Base-by-base conservation (phyloP, 2,113 vertebrate species). In the Pachycephala philippinensis region DNA sequence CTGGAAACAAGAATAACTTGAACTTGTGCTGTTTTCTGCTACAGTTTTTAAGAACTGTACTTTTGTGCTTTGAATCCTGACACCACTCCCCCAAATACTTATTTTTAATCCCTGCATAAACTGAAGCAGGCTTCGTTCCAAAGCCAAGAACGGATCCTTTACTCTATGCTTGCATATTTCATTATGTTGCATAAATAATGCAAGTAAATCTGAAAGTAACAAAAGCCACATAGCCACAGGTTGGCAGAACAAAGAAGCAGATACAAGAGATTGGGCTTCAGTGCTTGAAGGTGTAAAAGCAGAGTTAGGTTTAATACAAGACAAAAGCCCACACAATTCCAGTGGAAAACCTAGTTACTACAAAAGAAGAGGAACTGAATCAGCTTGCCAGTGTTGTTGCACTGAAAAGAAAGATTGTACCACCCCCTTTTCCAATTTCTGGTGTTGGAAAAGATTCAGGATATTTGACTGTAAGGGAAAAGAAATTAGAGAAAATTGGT, bases 151-250 rank as follows among this genome's bases (percentile, higher is more conserved):
- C 6, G 5, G 94, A 97, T 97, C 93, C 45, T 94, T 96, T 97
- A 92, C 95, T 91, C 87, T 90, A 61, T 96, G 89, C 83, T 84
- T 97, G 97, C 96, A 97, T 97, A 96, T 97, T 97, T 97, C 87
- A 97, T 97, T 95, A 81, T 94, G 87, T 83, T 78, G n/a, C 89
- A 97, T 97, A 88, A 97, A 97, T 97, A 96, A 97, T 97, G 95
- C 90, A 97, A 45, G 78, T 92, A 96, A 97, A 97, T 96, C 96
- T 26, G 22, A 94, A 97, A 94, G 94, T 71, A 64, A 97, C 95
- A 96, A 96, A 97, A 96, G 96, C 89, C 93, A 78, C 85, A 45
- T 71, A 93, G 94, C 82, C 69, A 95, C 93, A 93, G 94, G 96
- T 97, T 95, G 91, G 71, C 90, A 82, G 90, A 95, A 97, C 81